phyloP scores from a whole-genome alignment of 2,797 vertebrate genomes.

The Botia almorhae region DNA sequence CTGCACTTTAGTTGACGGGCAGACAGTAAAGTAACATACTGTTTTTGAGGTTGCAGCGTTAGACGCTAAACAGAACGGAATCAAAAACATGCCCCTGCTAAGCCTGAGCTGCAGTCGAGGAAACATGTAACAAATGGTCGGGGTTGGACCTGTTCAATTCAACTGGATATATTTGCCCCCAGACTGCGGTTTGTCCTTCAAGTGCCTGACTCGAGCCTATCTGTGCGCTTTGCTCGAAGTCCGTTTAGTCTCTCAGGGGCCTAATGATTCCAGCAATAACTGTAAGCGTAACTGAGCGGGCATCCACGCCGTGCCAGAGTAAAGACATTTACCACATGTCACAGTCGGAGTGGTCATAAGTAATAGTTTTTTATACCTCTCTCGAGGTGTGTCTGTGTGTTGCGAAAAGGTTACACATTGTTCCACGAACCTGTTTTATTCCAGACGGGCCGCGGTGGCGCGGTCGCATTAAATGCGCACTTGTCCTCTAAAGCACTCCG shows the following conservation, averaged over 20 bases:
- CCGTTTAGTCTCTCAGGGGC: conserved; percentile 35
- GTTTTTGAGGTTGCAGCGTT: not conserved
- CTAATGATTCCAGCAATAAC: conserved; percentile 50
- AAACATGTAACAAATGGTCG: conserved; percentile 30
- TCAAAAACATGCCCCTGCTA: conserved; percentile 8
- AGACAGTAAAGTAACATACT: not conserved
- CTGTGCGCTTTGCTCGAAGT: conserved; percentile 39
- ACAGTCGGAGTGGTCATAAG: conserved; percentile 32
- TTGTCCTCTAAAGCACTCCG: conserved; percentile 59
- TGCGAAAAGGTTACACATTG: conserved; percentile 45
- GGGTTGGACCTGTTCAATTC: conserved; percentile 27
- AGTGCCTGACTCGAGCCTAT: conserved; percentile 39
- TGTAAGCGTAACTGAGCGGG: conserved; percentile 42
- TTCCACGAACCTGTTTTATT: conserved; percentile 46
- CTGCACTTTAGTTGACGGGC: not conserved
- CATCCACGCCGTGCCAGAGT: conserved; percentile 43
- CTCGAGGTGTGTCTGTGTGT: conserved; percentile 37
- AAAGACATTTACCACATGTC: conserved; percentile 52
- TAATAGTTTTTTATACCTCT: conserved; percentile 51
- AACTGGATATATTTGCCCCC: conserved; percentile 33
- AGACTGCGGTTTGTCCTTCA: conserved; percentile 47
- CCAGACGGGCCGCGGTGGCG: conserved; percentile 56
- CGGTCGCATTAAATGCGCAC: conserved; percentile 57
- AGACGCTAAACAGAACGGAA: conserved; percentile 17
- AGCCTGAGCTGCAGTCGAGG: conserved; percentile 16